Percentiles rank a stretch among this genome's conserved stretches.
Conservation (phyloP, 2,113 vertebrate species). For the Dromiciops gliroides region DNA sequence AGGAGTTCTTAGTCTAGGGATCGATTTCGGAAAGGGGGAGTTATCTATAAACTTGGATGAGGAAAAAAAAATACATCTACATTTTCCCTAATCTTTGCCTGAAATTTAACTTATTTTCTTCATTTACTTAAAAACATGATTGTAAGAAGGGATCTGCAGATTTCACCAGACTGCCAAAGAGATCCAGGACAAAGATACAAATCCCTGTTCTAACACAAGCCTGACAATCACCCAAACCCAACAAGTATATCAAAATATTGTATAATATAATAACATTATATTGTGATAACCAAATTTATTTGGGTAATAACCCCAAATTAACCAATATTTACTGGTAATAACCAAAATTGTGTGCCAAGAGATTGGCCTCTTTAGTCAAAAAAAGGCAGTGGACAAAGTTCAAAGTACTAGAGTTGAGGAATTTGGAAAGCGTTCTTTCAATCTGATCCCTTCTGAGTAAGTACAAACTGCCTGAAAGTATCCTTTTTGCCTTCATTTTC, state of each 20-base stretch:
- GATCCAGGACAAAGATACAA: background rate
- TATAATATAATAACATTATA: too few species aligned
- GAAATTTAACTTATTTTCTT: background rate
- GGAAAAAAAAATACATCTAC: background rate
- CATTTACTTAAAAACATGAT: background rate
- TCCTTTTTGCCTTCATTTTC: background rate
- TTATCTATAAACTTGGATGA: background rate
- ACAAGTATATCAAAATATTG: background rate
- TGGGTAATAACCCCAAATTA: too few species aligned
- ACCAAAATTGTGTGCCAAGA: slow-evolving; percentile 8
- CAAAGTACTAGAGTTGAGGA: background rate
- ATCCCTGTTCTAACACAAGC: background rate
- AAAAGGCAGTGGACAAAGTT: background rate
- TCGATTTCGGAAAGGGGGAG: background rate
- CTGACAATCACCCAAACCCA: background rate
- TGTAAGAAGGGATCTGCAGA: background rate
- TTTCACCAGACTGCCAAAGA: background rate
- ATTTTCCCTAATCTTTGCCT: background rate
- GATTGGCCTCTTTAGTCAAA: slow-evolving; percentile 2
- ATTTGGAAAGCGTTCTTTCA: background rate
- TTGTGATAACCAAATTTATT: too few species aligned
- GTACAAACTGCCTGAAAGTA: background rate
- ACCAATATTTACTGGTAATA: background rate
- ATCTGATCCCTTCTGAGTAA: background rate
- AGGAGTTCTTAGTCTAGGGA: background rate